phyloP scores from a whole-genome alignment of 2,888 invertebrate species.

The Sisyra nigra region DNA sequence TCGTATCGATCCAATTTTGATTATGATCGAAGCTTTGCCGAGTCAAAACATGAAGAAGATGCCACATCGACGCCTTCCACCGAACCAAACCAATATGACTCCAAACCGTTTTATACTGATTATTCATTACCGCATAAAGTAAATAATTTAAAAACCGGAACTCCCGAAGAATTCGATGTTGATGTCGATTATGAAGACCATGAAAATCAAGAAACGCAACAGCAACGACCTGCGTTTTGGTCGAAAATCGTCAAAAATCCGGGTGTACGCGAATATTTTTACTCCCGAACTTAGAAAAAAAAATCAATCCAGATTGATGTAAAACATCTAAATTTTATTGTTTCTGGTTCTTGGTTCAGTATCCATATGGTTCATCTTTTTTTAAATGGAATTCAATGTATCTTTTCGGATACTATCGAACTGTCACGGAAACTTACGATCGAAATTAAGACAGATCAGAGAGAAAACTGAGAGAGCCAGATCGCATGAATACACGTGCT shows the following conservation, averaged over 20 bases:
- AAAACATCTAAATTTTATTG: no score
- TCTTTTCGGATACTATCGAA: no score
- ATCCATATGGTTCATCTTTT: no score
- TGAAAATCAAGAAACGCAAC: not conserved
- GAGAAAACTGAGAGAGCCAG: no score
- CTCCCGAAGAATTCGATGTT: not conserved
- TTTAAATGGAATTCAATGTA: no score
- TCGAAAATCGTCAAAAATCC: constrained; percentile 23
- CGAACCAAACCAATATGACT: not conserved
- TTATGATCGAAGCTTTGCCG: not conserved
- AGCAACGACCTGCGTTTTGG: constrained; percentile 1
- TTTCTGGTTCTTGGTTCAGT: no score
- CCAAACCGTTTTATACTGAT: constrained; percentile 1
- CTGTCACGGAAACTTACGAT: no score
- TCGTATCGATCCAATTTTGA: not conserved
- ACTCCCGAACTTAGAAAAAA: constrained; percentile 11
- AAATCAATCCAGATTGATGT: no score
- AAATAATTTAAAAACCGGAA: constrained; percentile 5
- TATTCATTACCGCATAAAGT: constrained; percentile 4
- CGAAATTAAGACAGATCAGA: no score
- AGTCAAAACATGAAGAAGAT: constrained; percentile 1
- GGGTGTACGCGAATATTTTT: constrained; percentile 24
- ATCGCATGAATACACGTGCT: no score
- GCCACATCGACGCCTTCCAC: not conserved
- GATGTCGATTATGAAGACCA: not conserved